Percentiles rank a stretch among this genome's conserved stretches.
Evolutionary conservation across 2,888 invertebrate genomes (phyloP).

Genomic region (Theodoxus fluviatilis): DNA sequence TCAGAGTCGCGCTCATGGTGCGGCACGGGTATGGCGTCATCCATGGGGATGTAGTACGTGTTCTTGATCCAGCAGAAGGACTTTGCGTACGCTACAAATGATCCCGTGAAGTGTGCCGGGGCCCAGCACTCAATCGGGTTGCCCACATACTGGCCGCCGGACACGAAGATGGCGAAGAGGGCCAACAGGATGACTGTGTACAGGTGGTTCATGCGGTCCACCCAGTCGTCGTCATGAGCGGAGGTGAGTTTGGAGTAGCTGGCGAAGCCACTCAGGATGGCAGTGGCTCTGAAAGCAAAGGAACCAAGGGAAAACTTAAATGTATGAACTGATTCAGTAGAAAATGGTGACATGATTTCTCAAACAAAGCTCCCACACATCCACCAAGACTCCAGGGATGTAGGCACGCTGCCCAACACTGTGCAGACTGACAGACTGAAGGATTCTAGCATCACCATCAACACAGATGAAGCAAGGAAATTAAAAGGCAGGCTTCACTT

Average conservation of each 20-base stretch:
- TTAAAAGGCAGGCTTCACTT: too few relatives aligned
- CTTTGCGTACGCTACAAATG: constrained; percentile 64
- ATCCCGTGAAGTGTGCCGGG: constrained; percentile 56
- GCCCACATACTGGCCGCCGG: constrained; percentile 52
- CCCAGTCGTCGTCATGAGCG: constrained; percentile 54
- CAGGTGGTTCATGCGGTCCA: constrained; percentile 52
- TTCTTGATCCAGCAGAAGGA: constrained; percentile 61
- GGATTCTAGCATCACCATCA: too few relatives aligned
- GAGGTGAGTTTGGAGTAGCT: constrained; percentile 52
- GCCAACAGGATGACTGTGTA: constrained; percentile 54
- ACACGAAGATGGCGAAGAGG: constrained; percentile 54
- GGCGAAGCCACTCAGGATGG: constrained; percentile 51
- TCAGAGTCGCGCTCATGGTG: constrained; percentile 43
- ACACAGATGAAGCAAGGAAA: too few relatives aligned
- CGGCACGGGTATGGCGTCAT: constrained; percentile 46
- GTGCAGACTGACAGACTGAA: too few relatives aligned
- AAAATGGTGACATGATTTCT: neutral
- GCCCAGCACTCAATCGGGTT: constrained; percentile 59
- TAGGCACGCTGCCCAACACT: too few relatives aligned
- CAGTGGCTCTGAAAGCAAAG: constrained; percentile 41
- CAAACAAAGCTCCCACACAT: too few relatives aligned
- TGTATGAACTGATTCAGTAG: too few relatives aligned
- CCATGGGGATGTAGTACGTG: constrained; percentile 59
- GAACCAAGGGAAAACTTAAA: constrained; percentile 5
- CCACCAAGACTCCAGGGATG: too few relatives aligned